phyloP scores from a whole-genome alignment of 2,888 invertebrate species.

The Ferdinandea cuprea region DNA sequence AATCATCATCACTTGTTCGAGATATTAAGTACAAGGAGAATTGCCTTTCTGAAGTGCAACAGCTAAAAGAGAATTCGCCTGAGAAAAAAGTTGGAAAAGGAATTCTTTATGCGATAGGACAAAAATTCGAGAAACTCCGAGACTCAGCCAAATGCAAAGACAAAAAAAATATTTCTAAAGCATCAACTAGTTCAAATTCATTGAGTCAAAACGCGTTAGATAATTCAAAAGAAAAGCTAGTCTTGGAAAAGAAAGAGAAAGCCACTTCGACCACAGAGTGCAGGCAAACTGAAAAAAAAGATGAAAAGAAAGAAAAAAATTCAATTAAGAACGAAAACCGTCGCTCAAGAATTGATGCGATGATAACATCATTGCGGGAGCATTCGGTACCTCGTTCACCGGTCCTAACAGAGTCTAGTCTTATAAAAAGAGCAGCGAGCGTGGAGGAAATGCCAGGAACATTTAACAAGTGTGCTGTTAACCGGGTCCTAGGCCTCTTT shows the following conservation, averaged over 20 bases:
- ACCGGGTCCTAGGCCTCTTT: slow-evolving; percentile 90
- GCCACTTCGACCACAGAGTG: slow-evolving; percentile 76
- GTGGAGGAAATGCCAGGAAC: slow-evolving; percentile 87
- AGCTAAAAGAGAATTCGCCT: slow-evolving; percentile 81
- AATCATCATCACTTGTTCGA: slow-evolving; percentile 75
- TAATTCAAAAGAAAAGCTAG: slow-evolving; percentile 79
- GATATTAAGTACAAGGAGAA: slow-evolving; percentile 79
- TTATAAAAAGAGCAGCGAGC: slow-evolving; percentile 89
- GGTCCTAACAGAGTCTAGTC: slow-evolving; percentile 86
- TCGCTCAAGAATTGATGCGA: slow-evolving; percentile 84
- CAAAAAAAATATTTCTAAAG: slow-evolving; percentile 76
- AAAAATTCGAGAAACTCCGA: slow-evolving; percentile 89
- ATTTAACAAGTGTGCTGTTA: slow-evolving; percentile 87
- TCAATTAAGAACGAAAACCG: slow-evolving; percentile 79
- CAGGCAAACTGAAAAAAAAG: slow-evolving; percentile 40
- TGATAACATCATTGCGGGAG: slow-evolving; percentile 86
- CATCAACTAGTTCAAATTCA: slow-evolving; percentile 75
- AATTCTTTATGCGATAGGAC: slow-evolving; percentile 90
- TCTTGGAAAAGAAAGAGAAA: slow-evolving; percentile 84
- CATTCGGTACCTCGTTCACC: slow-evolving; percentile 86
- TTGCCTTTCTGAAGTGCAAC: slow-evolving; percentile 76
- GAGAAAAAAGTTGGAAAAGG: slow-evolving; percentile 87
- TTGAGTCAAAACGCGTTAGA: slow-evolving; percentile 78
- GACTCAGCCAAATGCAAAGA: slow-evolving; percentile 84
- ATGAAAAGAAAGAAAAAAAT: slow-evolving; percentile 74